Evolutionary conservation across 2,888 invertebrate species (phyloP), one percentile per base, ranked within the genome.

Genomic region (Myathropa florea): DNA sequence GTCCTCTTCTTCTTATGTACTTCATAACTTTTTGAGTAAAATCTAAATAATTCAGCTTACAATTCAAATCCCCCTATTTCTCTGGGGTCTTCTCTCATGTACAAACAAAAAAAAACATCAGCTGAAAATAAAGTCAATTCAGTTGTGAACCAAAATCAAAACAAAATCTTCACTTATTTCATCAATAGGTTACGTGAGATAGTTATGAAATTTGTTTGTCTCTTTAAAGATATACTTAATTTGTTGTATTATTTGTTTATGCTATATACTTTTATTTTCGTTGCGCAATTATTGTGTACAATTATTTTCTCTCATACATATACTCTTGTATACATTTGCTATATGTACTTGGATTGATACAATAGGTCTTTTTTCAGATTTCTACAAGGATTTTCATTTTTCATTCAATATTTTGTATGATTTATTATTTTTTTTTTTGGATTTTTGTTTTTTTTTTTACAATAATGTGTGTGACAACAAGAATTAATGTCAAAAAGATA

Each of bases 401-500:
- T 73, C 36, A n/a, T 36, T 36, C 73, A 57, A 61, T 81, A 77
- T 73, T 77, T 75, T 75, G 65, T 70, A 75, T 78, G 76, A 53
- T 60, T 71, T n/a, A n/a, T n/a, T n/a, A n/a, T n/a, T 21, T 36
- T 46, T 72, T 46, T 61, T 46, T 14, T 60, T 26, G 18, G n/a
- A 7, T 21, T 36, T 39, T 65, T 39, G 23, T 72, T 85, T 46
- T 55, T 63, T 72, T 73, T 65, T 83, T 86, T 86, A 83, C 83
- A 83, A 70, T 75, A 86, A 86, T 86, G 86, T 86, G 86, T 82
- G 85, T 83, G 86, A 86, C 86, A 86, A 86, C 86, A 83, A 86
- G 86, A 86, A 83, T 86, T 86, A 83, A 86, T 86, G 82, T 86
- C 86, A 86, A 86, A 86, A 86, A 86, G 86, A 86, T 86, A 86